Evolutionary conservation across 2,888 invertebrate genomes (phyloP).

Genomic region (Oasisia sp.): DNA sequence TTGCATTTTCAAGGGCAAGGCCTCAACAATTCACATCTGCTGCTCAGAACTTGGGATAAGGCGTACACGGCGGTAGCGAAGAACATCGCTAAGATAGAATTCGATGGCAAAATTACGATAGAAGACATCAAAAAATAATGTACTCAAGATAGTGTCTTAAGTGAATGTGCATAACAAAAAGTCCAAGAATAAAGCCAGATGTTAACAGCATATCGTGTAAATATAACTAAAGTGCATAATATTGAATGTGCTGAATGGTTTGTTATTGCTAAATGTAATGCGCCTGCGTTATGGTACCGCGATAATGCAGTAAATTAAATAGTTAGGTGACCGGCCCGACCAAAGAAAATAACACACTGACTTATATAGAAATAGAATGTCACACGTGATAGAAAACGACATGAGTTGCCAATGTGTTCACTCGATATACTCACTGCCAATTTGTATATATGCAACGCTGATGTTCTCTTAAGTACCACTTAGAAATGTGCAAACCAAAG

Average conservation of each 20-base stretch:
- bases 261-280: background rate
- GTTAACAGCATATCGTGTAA: no score
- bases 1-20: slow-evolving; percentile 44
- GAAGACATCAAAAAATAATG: background rate
- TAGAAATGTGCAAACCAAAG: no score
- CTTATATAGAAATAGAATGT: background rate
- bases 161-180: background rate
- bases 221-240: no score
- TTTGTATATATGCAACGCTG: no score
- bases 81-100: slow-evolving; percentile 7
- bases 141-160: background rate
- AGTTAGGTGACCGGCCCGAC: background rate
- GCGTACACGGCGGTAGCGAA: slow-evolving; percentile 24
- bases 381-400: background rate
- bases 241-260: no score
- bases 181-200: background rate
- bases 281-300: background rate
- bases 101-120: slow-evolving; percentile 29
- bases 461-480: no score
- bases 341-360: background rate
- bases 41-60: slow-evolving; percentile 27
- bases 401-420: background rate
- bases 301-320: background rate
- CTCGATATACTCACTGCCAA: no score
- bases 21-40: background rate